These are phyloP conservation scores for Pseudococcus jackbeardsleyi DNA, from an alignment of 2,888 invertebrate species.

Conservation along the genomic window DNA sequence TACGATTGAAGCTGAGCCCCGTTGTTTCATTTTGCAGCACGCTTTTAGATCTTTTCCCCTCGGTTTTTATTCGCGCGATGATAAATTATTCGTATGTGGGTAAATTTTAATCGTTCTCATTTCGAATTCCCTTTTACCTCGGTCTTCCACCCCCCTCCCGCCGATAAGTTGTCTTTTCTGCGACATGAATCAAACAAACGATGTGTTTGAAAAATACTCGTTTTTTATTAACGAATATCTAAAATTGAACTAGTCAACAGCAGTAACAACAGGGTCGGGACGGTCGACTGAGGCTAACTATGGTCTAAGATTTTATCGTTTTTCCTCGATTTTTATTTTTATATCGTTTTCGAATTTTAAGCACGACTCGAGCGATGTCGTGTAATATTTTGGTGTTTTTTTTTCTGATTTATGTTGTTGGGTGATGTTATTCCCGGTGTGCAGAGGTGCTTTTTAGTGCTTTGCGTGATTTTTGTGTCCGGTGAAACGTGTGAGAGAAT, in stretches of 20 bases:
- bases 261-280: neutral
- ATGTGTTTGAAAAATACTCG: neutral
- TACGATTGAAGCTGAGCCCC: neutral
- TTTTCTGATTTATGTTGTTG: neutral
- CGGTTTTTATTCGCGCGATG: neutral
- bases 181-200: neutral
- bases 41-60: neutral
- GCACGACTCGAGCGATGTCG: neutral
- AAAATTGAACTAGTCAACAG: neutral
- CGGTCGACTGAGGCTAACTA: neutral
- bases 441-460: neutral
- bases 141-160: neutral
- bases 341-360: neutral
- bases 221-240: neutral
- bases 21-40: neutral
- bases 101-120: neutral
- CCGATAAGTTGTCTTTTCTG: neutral
- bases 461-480: neutral
- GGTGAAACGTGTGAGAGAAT: neutral
- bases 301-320: neutral
- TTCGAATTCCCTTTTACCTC: neutral
- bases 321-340: constrained; percentile 14
- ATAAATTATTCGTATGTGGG: neutral
- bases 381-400: neutral
- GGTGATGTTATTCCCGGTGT: constrained; percentile 5